Conservation (phyloP, 2,113 vertebrate genomes). For the Pyrgilauda ruficollis region DNA sequence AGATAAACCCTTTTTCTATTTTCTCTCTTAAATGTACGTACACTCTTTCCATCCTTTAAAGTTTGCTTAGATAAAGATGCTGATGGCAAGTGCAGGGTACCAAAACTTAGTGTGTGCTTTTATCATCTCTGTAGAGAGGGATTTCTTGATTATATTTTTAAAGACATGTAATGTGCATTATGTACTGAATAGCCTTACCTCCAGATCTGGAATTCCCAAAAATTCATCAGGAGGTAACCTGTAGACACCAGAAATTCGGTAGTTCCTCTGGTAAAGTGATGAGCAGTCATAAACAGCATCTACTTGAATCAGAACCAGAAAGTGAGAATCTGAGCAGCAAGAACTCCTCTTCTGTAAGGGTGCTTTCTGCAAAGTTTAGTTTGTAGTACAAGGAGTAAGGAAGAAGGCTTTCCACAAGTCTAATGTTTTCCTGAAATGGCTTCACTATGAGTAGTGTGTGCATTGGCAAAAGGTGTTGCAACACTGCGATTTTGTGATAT, state of each 20-base stretch:
- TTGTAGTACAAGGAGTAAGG: background rate
- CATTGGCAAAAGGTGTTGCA: background rate
- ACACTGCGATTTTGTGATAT: background rate
- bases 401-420: background rate
- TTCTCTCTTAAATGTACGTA: background rate
- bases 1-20: background rate
- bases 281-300: slow-evolving; percentile 96
- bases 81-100: background rate
- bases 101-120: background rate
- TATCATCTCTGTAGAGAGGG: background rate
- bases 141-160: background rate
- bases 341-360: too few species aligned
- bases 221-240: slow-evolving; percentile 93
- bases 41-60: background rate
- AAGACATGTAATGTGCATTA: background rate
- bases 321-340: background rate
- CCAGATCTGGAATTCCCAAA: slow-evolving; percentile 88
- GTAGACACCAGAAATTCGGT: slow-evolving; percentile 92
- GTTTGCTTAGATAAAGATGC: background rate
- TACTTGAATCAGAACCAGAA: slow-evolving; percentile 48
- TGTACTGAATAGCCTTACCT: slow-evolving; percentile 72
- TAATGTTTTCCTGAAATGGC: background rate
- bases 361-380: background rate
- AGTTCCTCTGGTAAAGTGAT: slow-evolving; percentile 90
- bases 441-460: background rate